Base-by-base conservation (phyloP, 2,888 invertebrate species). In the Parapristionchus giblindavisi region DNA sequence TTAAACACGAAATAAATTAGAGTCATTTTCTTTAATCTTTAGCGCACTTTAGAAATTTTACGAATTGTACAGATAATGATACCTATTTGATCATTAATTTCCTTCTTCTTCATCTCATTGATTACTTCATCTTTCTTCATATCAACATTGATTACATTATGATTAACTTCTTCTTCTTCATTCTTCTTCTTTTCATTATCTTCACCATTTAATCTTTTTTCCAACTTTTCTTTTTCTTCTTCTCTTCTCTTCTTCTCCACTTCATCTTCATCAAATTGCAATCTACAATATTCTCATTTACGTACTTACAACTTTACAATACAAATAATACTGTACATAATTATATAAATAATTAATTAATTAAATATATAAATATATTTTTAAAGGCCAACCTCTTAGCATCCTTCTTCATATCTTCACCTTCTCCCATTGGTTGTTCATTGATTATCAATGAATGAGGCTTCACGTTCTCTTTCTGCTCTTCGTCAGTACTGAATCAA, bases 401-500 rank as follows among this genome's bases (percentile, higher is more conserved):
- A 43, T 40, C 65, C 43, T 65, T 65, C 56, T 54, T 54, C 11
- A n/a, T n/a, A n/a, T n/a, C n/a, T n/a, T 24, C 17, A 14, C 43
- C 43, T n/a, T 52, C 52, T 34, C 36, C 52, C 48, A 48, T 27
- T 58, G 71, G 71, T 29, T 71, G 71, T n/a, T 58, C 71, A 58
- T 71, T 71, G 48, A 71, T 48, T 8, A 71, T 34, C 21, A 71
- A 58, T 27, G 56, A 58, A 38, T 71, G 71, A 3, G 71, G 71
- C 56, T 71, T 29, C 40, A 71, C 58, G 32, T 71, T 71, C 58
- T 71, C 71, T 34, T 71, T 71, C 56, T 58, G 71, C 8, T 71
- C 71, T 29, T 71, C 71, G 21, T 71, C 71, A 11, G 34, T 58
- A 2, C 56, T 71, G 21, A 17, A n/a, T n/a, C n/a, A n/a, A n/a